Conservation (phyloP, 1,140 invertebrate genomes). For the Saccostrea glomerata region DNA sequence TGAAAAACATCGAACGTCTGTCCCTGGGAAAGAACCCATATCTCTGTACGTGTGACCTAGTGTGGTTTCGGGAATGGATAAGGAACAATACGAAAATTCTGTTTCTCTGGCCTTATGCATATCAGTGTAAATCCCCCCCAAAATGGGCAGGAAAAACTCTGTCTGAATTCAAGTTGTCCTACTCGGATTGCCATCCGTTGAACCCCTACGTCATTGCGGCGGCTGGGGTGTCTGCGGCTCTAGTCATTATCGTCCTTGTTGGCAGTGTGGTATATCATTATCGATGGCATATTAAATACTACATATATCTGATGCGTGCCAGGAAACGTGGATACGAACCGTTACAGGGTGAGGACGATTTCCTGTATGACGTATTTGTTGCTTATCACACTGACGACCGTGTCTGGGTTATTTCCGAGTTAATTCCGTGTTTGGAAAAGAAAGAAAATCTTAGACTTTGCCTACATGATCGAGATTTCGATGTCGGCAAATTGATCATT, state of each 20-base stretch:
- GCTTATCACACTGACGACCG: constrained; percentile 33
- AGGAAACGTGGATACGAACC: constrained; percentile 31
- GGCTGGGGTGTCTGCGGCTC: not conserved
- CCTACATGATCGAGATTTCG: constrained; percentile 72
- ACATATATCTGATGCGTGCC: constrained; percentile 31
- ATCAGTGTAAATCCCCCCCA: not conserved
- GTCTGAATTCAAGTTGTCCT: not conserved
- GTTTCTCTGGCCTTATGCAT: not conserved
- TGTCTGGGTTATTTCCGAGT: constrained; percentile 26
- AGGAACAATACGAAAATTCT: not conserved
- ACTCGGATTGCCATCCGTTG: not conserved
- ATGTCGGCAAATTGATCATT: constrained; percentile 60
- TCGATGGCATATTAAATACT: constrained; percentile 42
- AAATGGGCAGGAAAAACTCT: not conserved
- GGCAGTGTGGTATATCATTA: not conserved
- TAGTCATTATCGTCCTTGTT: not conserved
- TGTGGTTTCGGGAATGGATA: constrained; percentile 49
- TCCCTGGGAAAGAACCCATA: constrained; percentile 55
- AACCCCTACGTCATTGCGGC: not conserved
- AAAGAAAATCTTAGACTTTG: constrained; percentile 59
- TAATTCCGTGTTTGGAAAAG: constrained; percentile 46
- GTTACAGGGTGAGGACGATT: constrained; percentile 33
- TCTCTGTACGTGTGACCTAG: constrained; percentile 54
- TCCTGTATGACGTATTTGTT: constrained; percentile 46
- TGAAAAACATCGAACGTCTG: constrained; percentile 22